Evolutionary conservation across 2,888 invertebrate genomes (phyloP).

Genomic region (Lysandra coridon): DNA sequence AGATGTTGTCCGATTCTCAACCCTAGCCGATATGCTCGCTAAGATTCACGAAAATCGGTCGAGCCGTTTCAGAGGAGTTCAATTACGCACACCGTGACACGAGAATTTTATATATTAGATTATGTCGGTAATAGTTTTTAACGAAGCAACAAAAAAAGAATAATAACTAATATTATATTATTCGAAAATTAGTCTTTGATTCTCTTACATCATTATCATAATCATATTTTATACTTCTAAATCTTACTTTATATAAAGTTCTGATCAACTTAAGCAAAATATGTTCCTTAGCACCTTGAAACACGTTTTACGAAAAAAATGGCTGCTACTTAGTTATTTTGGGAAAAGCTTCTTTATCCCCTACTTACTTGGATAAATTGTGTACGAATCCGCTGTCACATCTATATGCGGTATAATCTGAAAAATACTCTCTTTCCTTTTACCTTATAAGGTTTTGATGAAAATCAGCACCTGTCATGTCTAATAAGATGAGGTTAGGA

Average conservation of each 20-base stretch:
- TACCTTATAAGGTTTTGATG: neutral
- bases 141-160: too few relatives aligned
- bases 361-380: slow-evolving; percentile 53
- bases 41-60: too few relatives aligned
- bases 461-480: neutral
- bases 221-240: neutral
- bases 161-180: too few relatives aligned
- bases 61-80: too few relatives aligned
- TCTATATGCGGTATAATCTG: slow-evolving; percentile 17
- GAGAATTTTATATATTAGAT: too few relatives aligned
- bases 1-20: too few relatives aligned
- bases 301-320: slow-evolving; percentile 61
- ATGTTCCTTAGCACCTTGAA: slow-evolving; percentile 42
- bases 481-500: neutral
- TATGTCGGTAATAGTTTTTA: too few relatives aligned
- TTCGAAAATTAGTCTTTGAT: too few relatives aligned
- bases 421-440: neutral
- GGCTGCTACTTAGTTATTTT: slow-evolving; percentile 52
- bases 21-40: too few relatives aligned
- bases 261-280: neutral
- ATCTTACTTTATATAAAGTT: neutral
- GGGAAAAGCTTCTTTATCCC: slow-evolving; percentile 52
- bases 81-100: too few relatives aligned
- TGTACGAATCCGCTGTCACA: slow-evolving; percentile 44
- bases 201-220: neutral